Percentiles rank a stretch among this genome's conserved stretches.
These are phyloP conservation scores for Liparis tanakae DNA, from an alignment of 2,797 vertebrate species.

Conservation along the genomic window DNA sequence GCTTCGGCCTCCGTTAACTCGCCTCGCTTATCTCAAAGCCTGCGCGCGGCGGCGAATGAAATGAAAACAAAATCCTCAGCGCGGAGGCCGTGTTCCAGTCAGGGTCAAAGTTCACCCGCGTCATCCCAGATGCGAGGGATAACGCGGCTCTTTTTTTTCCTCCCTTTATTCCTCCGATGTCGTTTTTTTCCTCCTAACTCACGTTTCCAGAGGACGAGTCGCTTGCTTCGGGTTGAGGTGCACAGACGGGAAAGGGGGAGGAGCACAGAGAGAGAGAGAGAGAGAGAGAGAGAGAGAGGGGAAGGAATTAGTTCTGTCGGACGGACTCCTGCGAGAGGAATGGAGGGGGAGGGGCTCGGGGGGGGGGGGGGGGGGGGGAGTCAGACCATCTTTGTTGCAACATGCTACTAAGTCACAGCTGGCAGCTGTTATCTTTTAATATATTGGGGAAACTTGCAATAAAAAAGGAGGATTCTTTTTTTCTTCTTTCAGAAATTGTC, in stretches of 20 bases:
- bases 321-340: conserved; percentile 27
- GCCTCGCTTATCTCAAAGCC: conserved; percentile 10
- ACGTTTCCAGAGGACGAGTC: conserved; percentile 73
- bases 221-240: conserved; percentile 76
- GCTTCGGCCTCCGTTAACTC: conserved; percentile 16
- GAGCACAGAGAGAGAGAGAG: conserved; percentile 34
- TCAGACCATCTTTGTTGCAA: conserved; percentile 37
- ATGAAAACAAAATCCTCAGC: conserved; percentile 22
- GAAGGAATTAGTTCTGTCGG: conserved; percentile 54
- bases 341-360: background rate
- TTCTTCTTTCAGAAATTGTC: background rate
- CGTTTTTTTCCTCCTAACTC: conserved; percentile 54
- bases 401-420: conserved; percentile 36
- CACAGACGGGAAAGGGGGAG: conserved; percentile 50
- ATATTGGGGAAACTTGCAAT: background rate
- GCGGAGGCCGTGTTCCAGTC: conserved; percentile 25
- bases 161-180: conserved; percentile 6
- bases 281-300: conserved; percentile 34
- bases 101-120: conserved; percentile 31
- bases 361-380: background rate
- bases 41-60: conserved; percentile 25
- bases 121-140: conserved; percentile 43
- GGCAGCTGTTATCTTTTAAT: background rate
- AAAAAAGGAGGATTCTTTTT: background rate
- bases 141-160: conserved; percentile 12